Percentiles rank a stretch among this genome's conserved stretches.
Evolutionary conservation across 2,888 invertebrate genomes (phyloP).

Genomic region (Cheilosia vulpina): DNA sequence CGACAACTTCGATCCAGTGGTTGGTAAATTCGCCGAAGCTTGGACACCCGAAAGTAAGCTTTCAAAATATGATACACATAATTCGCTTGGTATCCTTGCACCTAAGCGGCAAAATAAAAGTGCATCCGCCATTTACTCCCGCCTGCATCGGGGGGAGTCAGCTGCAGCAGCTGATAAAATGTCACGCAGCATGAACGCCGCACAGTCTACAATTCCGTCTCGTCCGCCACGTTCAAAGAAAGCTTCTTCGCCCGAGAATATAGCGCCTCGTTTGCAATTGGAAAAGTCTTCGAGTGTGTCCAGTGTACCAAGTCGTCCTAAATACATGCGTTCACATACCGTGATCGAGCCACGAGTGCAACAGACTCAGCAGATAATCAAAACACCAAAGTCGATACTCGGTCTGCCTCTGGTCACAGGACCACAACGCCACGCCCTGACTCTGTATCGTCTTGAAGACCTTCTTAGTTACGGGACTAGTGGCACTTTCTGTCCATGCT

Average conservation of each 20-base stretch:
- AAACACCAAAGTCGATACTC: slow-evolving; percentile 84
- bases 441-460: slow-evolving; percentile 90
- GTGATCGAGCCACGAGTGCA: slow-evolving; percentile 82
- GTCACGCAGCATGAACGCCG: slow-evolving; percentile 63
- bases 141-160: slow-evolving; percentile 78
- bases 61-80: slow-evolving; percentile 50
- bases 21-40: slow-evolving; percentile 91
- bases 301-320: slow-evolving; percentile 82
- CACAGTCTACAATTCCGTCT: slow-evolving; percentile 72
- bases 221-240: slow-evolving; percentile 79
- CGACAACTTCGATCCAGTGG: slow-evolving; percentile 96
- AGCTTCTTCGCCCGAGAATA: slow-evolving; percentile 75
- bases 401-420: slow-evolving; percentile 89
- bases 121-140: slow-evolving; percentile 81
- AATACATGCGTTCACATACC: slow-evolving; percentile 83
- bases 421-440: slow-evolving; percentile 89
- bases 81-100: slow-evolving; percentile 77
- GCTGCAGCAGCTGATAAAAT: slow-evolving; percentile 44
- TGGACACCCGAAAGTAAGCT: slow-evolving; percentile 82
- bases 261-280: slow-evolving; percentile 43
- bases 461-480: slow-evolving; percentile 88
- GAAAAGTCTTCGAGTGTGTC: slow-evolving; percentile 75
- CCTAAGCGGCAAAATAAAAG: slow-evolving; percentile 83
- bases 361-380: slow-evolving; percentile 75
- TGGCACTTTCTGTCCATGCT: slow-evolving; percentile 86